Evolutionary conservation across 2,797 vertebrate genomes (phyloP).

Genomic region (Coracias cyanogaster): DNA sequence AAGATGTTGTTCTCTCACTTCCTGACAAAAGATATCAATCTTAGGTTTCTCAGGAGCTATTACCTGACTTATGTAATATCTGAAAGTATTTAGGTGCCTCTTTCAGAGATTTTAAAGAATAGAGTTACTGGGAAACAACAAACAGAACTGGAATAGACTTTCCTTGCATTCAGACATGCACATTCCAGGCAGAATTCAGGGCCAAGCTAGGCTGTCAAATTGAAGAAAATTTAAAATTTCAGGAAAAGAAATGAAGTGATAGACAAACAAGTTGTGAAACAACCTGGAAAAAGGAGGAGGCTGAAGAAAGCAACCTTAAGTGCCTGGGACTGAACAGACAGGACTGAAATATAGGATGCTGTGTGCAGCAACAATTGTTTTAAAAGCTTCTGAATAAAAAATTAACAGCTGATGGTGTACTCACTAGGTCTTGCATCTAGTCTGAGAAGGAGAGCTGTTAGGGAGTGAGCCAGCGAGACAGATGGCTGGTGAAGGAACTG

Average conservation of each 20-base stretch:
- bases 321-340: neutral
- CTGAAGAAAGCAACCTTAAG: neutral
- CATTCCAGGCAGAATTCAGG: neutral
- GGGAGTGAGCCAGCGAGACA: constrained; percentile 52
- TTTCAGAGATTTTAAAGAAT: neutral
- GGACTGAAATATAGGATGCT: neutral
- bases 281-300: neutral
- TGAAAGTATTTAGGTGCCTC: neutral
- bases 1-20: constrained; percentile 4
- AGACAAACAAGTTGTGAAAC: neutral
- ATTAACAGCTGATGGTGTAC: constrained; percentile 29
- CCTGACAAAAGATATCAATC: neutral
- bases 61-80: neutral
- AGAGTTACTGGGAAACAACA: neutral
- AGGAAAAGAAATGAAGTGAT: neutral
- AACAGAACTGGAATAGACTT: neutral
- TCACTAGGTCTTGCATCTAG: neutral
- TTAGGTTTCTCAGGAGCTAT: neutral
- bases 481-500: constrained; percentile 65
- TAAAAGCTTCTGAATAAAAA: constrained; percentile 43
- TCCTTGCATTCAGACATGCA: neutral
- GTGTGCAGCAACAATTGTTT: neutral
- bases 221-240: neutral
- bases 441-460: constrained; percentile 35
- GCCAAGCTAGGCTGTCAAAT: neutral